Base-by-base conservation (phyloP, 2,797 vertebrate species). In the Spatula versicolor region DNA sequence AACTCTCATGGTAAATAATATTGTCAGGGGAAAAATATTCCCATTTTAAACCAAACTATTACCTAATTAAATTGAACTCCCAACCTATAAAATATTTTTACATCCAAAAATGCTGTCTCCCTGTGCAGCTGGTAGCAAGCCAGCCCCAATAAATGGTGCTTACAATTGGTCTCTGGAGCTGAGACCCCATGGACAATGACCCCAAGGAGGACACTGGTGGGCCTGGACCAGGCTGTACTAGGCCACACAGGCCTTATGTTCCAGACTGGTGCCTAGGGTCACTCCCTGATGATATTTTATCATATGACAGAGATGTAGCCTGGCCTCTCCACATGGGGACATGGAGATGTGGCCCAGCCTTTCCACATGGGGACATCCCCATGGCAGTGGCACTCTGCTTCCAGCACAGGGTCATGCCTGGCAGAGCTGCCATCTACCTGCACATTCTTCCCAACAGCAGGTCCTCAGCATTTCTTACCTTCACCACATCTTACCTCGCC, bases 261-360 rank as follows among this genome's bases (percentile, higher is more conserved):
- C 17, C 15, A 12, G 54, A 18, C 30, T 9, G 10, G 54, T 55
- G 18, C 30, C 54, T 31, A 7, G 54, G 17, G 54, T 19, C 18
- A 31, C 30, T 20, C 30, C 54, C 30, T 31, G 54, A 5, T 20
- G 18, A 31, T 31, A 20, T 55, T 55, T 55, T 18, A 19, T 31
- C 18, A 19, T 30, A 18, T 55, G 30, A 55, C 17, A 9, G 30
- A 39, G 62, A n/a, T 0, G 2, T 31, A 50, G 52, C 37, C 41
- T 56, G 5, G 31, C 11, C 14, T 22, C 46, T 59, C 43, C 69
- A 21, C 0, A 0, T 1, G n/a, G 33, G 4, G 39, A 75, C 72
- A 67, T 17, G 13, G 54, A 39, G 56, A 26, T 0, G 3, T 33
- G 54, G 56, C 37, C 41, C 66, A 7, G 37, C 11, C 14, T 22